Evolutionary conservation across 2,888 invertebrate species (phyloP).

Genomic region (Tetrapedia diversipes): DNA sequence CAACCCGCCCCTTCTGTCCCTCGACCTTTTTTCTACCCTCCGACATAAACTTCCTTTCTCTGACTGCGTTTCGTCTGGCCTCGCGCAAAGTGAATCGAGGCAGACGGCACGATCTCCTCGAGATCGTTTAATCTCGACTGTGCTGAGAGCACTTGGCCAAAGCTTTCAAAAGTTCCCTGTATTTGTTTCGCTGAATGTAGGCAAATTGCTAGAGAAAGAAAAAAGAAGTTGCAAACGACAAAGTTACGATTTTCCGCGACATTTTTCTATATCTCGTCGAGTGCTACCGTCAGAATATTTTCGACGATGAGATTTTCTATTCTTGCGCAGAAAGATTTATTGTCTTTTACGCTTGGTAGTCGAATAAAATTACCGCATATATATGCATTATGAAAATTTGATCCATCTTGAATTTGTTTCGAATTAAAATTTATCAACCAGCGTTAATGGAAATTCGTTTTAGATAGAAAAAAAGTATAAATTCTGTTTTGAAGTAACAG

Average conservation of each 20-base stretch:
- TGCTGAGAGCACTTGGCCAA: not conserved
- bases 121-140: constrained; percentile 23
- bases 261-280: too few species aligned
- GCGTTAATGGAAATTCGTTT: not conserved
- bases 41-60: not conserved
- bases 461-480: not conserved
- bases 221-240: not conserved
- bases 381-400: too few species aligned
- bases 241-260: not conserved
- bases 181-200: not conserved
- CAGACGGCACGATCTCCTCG: constrained; percentile 4
- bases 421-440: too few species aligned
- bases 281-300: too few species aligned
- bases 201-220: constrained; percentile 6
- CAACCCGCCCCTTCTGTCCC: constrained; percentile 47
- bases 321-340: too few species aligned
- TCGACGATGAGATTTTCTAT: too few species aligned
- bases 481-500: not conserved
- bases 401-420: too few species aligned
- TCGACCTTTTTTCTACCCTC: constrained; percentile 48
- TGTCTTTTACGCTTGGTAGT: too few species aligned
- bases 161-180: not conserved
- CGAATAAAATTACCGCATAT: too few species aligned
- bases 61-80: constrained; percentile 1
- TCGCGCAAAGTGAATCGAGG: constrained; percentile 11